These are phyloP conservation scores for Hoplostethus atlanticus DNA, from an alignment of 2,797 vertebrate genomes.

Conservation along the genomic window DNA sequence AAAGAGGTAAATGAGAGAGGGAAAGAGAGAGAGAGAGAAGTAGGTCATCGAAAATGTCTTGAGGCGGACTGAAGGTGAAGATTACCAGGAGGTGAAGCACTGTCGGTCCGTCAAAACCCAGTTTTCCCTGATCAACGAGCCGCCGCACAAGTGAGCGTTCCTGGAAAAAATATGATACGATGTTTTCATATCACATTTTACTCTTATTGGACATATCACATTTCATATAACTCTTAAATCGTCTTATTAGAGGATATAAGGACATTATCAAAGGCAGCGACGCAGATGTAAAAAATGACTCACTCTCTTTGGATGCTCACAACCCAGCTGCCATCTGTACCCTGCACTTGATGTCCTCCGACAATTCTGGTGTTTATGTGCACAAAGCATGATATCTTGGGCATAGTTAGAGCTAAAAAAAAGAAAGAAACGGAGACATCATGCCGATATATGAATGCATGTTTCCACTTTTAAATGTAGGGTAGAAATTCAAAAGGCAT, in stretches of 20 bases:
- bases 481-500: constrained; percentile 37
- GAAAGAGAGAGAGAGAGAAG: constrained; percentile 5
- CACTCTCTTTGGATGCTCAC: constrained; percentile 92
- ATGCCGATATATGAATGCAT: constrained; percentile 14
- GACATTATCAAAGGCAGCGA: constrained; percentile 2
- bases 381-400: constrained; percentile 83
- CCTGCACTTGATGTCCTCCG: constrained; percentile 90
- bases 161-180: constrained; percentile 70
- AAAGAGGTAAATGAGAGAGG: constrained; percentile 4
- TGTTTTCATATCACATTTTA: not conserved
- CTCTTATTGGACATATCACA: too few relatives aligned
- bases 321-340: constrained; percentile 94
- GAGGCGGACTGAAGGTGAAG: not conserved
- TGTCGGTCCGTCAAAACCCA: constrained; percentile 97
- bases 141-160: constrained; percentile 94
- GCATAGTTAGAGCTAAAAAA: constrained; percentile 46
- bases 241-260: not conserved
- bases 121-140: constrained; percentile 94
- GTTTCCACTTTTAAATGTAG: constrained; percentile 37
- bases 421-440: constrained; percentile 9
- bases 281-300: constrained; percentile 30
- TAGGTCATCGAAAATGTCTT: constrained; percentile 2
- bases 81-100: constrained; percentile 94
- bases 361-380: constrained; percentile 91
- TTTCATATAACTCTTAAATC: too few relatives aligned